Evolutionary conservation across 2,888 invertebrate genomes (phyloP), one percentile per base, ranked within the genome.

Genomic region (Agonopterix arenella): DNA sequence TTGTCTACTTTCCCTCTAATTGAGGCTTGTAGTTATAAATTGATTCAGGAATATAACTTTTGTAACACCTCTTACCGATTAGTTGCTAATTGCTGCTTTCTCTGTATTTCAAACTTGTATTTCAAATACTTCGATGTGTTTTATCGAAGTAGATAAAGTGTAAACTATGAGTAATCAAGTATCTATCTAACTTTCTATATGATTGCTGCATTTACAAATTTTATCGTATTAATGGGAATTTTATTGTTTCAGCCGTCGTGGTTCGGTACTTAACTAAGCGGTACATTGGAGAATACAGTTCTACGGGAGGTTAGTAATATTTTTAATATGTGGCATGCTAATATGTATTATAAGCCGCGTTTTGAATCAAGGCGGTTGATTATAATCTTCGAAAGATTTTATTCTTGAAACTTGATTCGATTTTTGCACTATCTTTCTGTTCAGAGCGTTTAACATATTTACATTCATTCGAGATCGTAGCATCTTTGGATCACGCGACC

Each of bases 251-350:
- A 94, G 94, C 94, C 72, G 93, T 94, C 63, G 93, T 93, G 56
- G 94, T 94, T 60, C 91, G 94, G 63, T 94, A 94, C 78, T 82
- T 94, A 70, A 94, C 94, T 55, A 94, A 93, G 81, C 90, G 94
- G 59, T 94, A 94, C 73, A 94, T 94, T 66, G 94, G 94, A 53
- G 94, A 94, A 86, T 94, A 94, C 89, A 94, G 94, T 78, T 94
- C 94, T 46, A 93, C 93, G 55, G 93, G 93, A 73, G 94, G 94
- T 94, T 73, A 93, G 93, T 74, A 56, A 54, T 61, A 55, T 53
- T 61, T 40, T 40, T 28, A 28, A 28, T 18, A 1, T 3, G 28
- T 28, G 1, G 2, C 18, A 4, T 18, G 2, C 4, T 18, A 2
- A 4, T 18, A 18, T 1, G 1, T 28, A 5, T 28, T 7, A 7